Evolutionary conservation across 2,888 invertebrate genomes (phyloP), one percentile per base, ranked within the genome.

Genomic region (Chalcis sispes): DNA sequence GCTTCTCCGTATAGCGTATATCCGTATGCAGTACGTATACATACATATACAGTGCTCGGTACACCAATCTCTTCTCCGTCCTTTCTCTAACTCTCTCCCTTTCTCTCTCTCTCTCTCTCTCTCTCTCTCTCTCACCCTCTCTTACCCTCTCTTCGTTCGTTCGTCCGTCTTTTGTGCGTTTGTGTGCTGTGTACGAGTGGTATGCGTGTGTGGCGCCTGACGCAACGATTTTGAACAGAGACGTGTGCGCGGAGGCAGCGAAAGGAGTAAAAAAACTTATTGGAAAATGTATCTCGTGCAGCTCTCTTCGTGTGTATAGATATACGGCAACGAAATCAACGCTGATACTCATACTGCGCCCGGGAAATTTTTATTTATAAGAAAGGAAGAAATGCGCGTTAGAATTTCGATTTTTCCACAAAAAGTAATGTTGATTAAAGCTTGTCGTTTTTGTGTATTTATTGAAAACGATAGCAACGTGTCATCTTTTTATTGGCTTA

Each of bases 211-310:
- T 40, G 62, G 42, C 59, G 59, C 58, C 66, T 66, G 59, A 66
- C 59, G 72, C 72, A 58, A 65, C 42, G n/a, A n/a, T n/a, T n/a
- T n/a, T n/a, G n/a, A n/a, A n/a, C n/a, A n/a, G n/a, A n/a, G n/a
- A n/a, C n/a, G n/a, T n/a, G n/a, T 32, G 58, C 18, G 46, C 23
- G n/a, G 10, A 27, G 29, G 10, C 7, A 36, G 42, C 13, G 15
- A 42, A 42, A 52, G n/a, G n/a, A n/a, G n/a, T n/a, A n/a, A 72
- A 73, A 73, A 61, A 73, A 67, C 61, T 73, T 73, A 73, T 61
- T 67, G 73, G 73, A 67, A 73, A 72, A 72, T 72, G 66, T 66
- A 72, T 65, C 66, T 42, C 20, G 48, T 40, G 58, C 58, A 54
- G 46, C 20, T 56, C 56, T 56, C 56, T 27, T 54, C 27, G 65